These are phyloP conservation scores for Tribolium madens DNA, from an alignment of 1,140 invertebrate genomes.

Conservation along the genomic window DNA sequence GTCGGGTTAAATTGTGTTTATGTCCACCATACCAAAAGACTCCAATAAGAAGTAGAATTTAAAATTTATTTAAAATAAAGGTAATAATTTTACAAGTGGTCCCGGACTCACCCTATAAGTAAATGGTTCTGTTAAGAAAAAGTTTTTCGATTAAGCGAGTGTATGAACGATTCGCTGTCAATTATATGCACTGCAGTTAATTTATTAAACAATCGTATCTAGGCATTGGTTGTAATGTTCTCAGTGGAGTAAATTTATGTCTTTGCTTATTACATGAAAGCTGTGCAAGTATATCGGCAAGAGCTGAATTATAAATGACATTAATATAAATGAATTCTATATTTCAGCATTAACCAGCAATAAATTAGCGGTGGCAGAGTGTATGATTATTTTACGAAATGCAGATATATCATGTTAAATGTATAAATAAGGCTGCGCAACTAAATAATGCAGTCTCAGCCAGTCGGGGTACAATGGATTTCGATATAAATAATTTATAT, in stretches of 20 bases:
- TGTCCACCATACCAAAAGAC: too few relatives aligned
- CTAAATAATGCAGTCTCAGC: slow-evolving; percentile 58
- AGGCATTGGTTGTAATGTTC: slow-evolving; percentile 39
- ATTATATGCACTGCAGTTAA: slow-evolving; percentile 26
- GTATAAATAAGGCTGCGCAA: slow-evolving; percentile 56
- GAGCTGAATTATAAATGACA: slow-evolving; percentile 52
- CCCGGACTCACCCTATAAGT: too few relatives aligned
- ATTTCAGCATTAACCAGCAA: slow-evolving; percentile 54
- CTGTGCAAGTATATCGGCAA: slow-evolving; percentile 50
- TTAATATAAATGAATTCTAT: slow-evolving; percentile 60
- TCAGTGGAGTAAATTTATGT: slow-evolving; percentile 46
- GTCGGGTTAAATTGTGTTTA: too few relatives aligned
- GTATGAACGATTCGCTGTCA: slow-evolving; percentile 15
- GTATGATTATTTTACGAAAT: slow-evolving; percentile 58
- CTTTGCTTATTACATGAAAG: slow-evolving; percentile 49
- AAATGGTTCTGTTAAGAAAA: neutral
- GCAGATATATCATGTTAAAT: slow-evolving; percentile 58
- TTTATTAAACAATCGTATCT: slow-evolving; percentile 54
- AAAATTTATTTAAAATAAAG: too few relatives aligned
- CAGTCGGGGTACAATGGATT: slow-evolving; percentile 61
- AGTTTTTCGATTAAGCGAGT: slow-evolving; percentile 4
- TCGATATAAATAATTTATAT: slow-evolving; percentile 64
- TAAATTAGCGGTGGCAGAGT: slow-evolving; percentile 58
- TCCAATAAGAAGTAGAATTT: too few relatives aligned
- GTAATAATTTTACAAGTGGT: too few relatives aligned